Evolutionary conservation across 2,888 invertebrate species (phyloP), one percentile per base, ranked within the genome.

Genomic region (Elegia similella): DNA sequence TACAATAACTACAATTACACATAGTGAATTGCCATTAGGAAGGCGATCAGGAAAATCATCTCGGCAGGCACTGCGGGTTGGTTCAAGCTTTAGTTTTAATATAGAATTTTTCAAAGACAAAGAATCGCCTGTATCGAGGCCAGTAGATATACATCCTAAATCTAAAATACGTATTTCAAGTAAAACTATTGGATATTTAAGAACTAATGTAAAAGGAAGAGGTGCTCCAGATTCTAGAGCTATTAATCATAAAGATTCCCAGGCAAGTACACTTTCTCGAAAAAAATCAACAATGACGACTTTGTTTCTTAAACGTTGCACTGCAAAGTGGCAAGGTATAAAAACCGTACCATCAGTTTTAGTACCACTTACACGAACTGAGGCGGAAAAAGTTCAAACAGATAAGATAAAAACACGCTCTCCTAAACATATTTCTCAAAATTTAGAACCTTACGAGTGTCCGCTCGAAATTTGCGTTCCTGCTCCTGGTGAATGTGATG

Each of bases 391-490:
- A 2, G 46, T 15, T 15, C 43, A 53, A 43, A 29, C 15, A 15
- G 43, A 30, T 16, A 15, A 32, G 43, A 34, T 13, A 1, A 15
- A 53, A 15, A 43, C 7, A 43, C 15, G 13, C 16, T 1, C 8
- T 13, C 12, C 5, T 34, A 3, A 38, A 15, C 30, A 32, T 10
- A 42, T 12, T 17, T 6, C n/a, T 6, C 43, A 38, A 34, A 6
- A 54, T 38, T 57, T 72, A 54, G 59, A 63, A 29, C 70, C 75
- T n/a, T 68, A 74, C 61, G 75, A 80, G 62, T 80, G 79, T 63
- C 73, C 78, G 59, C 75, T 78, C 48, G 70, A 69, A 29, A 57
- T 73, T 42, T 80, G 79, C 61, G 62, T 72, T 15, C 79, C 78
- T 8, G 72, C 68, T 23, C 79, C 78, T n/a, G 72, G 70, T n/a